Percentiles rank a stretch among this genome's conserved stretches.
These are phyloP conservation scores for Drosophila melanica DNA, from an alignment of 1,140 invertebrate species.

Conservation along the genomic window DNA sequence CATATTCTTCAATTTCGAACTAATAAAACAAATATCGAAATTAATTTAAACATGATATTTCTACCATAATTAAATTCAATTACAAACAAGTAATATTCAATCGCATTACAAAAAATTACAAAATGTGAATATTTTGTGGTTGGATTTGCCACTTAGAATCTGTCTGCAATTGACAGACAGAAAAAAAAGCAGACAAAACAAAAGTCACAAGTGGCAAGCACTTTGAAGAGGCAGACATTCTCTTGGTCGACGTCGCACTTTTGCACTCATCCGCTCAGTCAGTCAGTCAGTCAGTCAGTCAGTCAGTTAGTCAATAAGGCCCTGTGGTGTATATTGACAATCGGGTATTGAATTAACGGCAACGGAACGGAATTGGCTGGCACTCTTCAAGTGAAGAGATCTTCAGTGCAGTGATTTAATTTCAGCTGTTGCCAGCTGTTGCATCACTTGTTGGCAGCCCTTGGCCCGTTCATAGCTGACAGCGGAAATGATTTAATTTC, in stretches of 20 bases:
- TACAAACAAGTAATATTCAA: too few relatives aligned
- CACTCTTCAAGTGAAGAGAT: constrained; percentile 38
- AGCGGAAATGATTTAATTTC: constrained; percentile 80
- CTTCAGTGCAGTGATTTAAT: constrained; percentile 48
- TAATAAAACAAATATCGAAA: too few relatives aligned
- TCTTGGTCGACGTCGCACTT: neutral
- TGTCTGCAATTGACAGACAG: constrained; percentile 14
- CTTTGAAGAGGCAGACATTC: neutral
- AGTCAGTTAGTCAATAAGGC: constrained; percentile 17
- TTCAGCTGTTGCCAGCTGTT: constrained; percentile 62
- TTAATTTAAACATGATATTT: too few relatives aligned
- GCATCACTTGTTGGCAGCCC: constrained; percentile 44
- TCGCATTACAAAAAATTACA: too few relatives aligned
- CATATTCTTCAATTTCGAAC: too few relatives aligned
- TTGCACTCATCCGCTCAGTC: neutral
- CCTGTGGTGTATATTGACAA: constrained; percentile 27
- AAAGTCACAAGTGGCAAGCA: neutral
- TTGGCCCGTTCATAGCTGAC: constrained; percentile 47
- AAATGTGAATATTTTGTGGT: constrained; percentile 11
- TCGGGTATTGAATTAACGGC: constrained; percentile 33
- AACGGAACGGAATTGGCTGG: constrained; percentile 16
- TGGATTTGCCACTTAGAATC: constrained; percentile 2
- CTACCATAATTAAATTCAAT: too few relatives aligned
- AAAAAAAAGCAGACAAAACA: neutral
- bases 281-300: neutral